Conservation (phyloP, 2,888 invertebrate genomes). For the Trachelus tabidus region DNA sequence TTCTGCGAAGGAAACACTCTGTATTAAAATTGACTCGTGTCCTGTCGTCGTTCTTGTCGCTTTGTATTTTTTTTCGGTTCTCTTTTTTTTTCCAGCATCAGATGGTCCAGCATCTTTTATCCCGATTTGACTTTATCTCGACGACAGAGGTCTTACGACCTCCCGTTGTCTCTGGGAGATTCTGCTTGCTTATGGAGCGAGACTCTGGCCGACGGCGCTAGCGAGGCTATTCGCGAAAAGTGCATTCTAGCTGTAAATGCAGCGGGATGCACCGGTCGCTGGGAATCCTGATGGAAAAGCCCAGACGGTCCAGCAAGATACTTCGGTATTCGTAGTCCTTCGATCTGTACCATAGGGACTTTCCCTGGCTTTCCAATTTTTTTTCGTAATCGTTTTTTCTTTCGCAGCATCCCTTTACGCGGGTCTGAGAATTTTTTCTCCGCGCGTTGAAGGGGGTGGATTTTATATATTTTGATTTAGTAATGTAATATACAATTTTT, state of each 20-base stretch:
- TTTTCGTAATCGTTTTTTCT: too few relatives aligned
- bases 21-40: neutral
- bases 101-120: conserved; percentile 15
- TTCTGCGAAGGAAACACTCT: neutral
- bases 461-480: too few relatives aligned
- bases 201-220: neutral
- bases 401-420: too few relatives aligned
- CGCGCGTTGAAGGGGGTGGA: too few relatives aligned
- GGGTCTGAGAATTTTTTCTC: too few relatives aligned
- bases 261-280: neutral
- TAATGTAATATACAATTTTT: too few relatives aligned
- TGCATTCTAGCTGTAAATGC: neutral
- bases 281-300: neutral
- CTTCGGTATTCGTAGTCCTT: too few relatives aligned
- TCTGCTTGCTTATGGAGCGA: conserved; percentile 20
- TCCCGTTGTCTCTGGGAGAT: conserved; percentile 21
- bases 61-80: neutral
- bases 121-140: conserved; percentile 34
- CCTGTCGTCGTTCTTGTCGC: neutral
- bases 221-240: neutral
- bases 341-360: too few relatives aligned
- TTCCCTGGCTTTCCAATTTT: too few relatives aligned
- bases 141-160: conserved; percentile 28
- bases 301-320: neutral
- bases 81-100: neutral